A percentile compares a stretch with the other conserved stretches of the same genome.
Conservation (phyloP, 2,888 invertebrate species). For the Unio pictorum region DNA sequence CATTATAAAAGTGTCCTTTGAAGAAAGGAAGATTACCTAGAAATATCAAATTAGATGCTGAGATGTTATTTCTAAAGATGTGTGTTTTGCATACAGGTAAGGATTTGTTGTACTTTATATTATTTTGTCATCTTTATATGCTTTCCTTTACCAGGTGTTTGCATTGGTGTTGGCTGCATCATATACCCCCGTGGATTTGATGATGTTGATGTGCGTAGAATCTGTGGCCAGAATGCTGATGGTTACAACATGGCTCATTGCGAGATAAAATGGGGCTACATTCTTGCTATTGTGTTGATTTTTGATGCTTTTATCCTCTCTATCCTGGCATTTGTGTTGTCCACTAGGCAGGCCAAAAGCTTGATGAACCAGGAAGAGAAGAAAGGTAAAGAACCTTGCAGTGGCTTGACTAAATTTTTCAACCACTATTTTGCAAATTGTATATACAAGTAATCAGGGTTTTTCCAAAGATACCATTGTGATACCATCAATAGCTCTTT, state of each 20-base stretch:
- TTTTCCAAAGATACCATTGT: too few species aligned
- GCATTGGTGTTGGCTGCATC: conserved; percentile 89
- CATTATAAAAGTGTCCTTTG: too few species aligned
- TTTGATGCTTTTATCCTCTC: conserved; percentile 87
- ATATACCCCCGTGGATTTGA: conserved; percentile 95
- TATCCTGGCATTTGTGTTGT: conserved; percentile 92
- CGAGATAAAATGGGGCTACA: conserved; percentile 85
- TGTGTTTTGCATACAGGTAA: too few species aligned
- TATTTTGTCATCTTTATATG: neutral
- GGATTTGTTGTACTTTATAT: neutral
- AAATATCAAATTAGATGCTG: too few species aligned
- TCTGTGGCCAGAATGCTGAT: conserved; percentile 85
- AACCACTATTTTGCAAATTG: too few species aligned
- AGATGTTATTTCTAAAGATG: too few species aligned
- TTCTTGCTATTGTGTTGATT: conserved; percentile 91
- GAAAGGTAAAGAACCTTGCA: conserved; percentile 19
- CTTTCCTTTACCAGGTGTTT: conserved; percentile 79
- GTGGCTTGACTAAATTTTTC: too few species aligned
- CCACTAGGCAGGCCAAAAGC: conserved; percentile 81
- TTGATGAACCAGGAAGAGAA: conserved; percentile 16
- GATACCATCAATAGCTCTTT: too few species aligned
- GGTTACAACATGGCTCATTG: conserved; percentile 86
- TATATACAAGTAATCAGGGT: too few species aligned
- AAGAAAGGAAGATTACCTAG: too few species aligned
- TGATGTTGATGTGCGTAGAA: conserved; percentile 84